Evolutionary conservation across 2,888 invertebrate genomes (phyloP).

Genomic region (Drosophila kambysellisi): DNA sequence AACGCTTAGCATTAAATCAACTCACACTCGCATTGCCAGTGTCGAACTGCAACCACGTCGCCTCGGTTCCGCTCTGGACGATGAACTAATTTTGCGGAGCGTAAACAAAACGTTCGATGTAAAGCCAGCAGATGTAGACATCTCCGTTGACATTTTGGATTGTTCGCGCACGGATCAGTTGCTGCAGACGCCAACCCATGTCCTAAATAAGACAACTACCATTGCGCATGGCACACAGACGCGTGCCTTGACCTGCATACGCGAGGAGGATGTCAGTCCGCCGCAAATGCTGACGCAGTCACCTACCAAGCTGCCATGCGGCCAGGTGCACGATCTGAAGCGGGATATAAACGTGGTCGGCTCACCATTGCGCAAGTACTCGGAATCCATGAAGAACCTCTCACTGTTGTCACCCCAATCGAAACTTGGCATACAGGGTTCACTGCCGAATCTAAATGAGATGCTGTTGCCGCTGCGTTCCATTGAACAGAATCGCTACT

Average conservation of each 20-base stretch:
- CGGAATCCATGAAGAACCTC: slow-evolving; percentile 84
- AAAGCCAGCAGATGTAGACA: slow-evolving; percentile 61
- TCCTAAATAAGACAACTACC: slow-evolving; percentile 79
- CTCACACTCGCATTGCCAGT: slow-evolving; percentile 5
- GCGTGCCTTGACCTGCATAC: slow-evolving; percentile 79
- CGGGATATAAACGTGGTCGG: slow-evolving; percentile 82
- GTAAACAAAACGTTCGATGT: slow-evolving; percentile 83
- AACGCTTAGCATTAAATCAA: slow-evolving; percentile 9
- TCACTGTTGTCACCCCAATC: slow-evolving; percentile 75
- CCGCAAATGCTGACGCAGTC: slow-evolving; percentile 15
- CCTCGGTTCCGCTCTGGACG: slow-evolving; percentile 60
- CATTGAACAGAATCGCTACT: slow-evolving; percentile 85
- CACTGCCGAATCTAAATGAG: slow-evolving; percentile 85
- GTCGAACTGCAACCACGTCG: slow-evolving; percentile 76
- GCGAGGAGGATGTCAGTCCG: slow-evolving; percentile 77
- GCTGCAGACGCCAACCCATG: slow-evolving; percentile 34
- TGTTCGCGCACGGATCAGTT: slow-evolving; percentile 44
- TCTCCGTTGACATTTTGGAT: slow-evolving; percentile 67
- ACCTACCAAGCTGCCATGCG: slow-evolving; percentile 16
- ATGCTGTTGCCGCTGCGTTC: slow-evolving; percentile 82
- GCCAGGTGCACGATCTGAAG: slow-evolving; percentile 64
- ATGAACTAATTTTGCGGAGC: slow-evolving; percentile 36
- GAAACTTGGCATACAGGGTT: slow-evolving; percentile 81
- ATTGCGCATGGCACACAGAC: slow-evolving; percentile 64
- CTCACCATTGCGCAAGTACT: slow-evolving; percentile 83